These are phyloP conservation scores for Lagenorhynchus albirostris DNA, from an alignment of 2,113 vertebrate genomes.

Conservation along the genomic window DNA sequence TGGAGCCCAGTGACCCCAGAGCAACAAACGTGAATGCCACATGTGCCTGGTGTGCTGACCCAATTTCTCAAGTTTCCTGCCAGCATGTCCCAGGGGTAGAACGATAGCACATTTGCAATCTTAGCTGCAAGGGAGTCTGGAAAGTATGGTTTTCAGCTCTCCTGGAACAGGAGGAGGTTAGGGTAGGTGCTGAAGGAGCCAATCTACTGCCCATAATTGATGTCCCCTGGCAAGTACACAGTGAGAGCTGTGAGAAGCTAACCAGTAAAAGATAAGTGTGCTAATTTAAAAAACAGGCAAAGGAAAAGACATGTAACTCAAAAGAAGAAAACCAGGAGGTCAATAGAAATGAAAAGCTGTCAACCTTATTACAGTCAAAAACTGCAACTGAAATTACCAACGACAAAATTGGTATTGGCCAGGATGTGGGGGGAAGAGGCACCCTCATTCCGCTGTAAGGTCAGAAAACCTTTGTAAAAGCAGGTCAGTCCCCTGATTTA, in stretches of 20 bases:
- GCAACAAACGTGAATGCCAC: neutral
- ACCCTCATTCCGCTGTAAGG: neutral
- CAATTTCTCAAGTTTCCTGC: neutral
- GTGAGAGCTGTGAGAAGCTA: neutral
- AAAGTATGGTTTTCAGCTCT: neutral
- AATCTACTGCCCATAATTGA: neutral
- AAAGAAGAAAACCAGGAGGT: neutral
- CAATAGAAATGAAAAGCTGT: neutral
- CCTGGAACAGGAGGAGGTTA: neutral
- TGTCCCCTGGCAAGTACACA: neutral
- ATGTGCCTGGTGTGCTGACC: neutral
- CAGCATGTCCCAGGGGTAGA: neutral
- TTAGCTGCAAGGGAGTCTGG: slow-evolving; percentile 19
- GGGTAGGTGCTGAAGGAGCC: neutral
- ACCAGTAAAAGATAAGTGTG: neutral
- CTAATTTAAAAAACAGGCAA: neutral
- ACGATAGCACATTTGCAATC: neutral
- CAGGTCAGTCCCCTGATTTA: neutral
- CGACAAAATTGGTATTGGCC: neutral
- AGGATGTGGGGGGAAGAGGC: neutral
- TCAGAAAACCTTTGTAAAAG: neutral
- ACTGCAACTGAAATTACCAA: neutral
- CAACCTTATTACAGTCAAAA: neutral
- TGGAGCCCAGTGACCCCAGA: neutral
- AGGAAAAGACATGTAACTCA: neutral